phyloP scores from a whole-genome alignment of 1,140 invertebrate genomes.

The Chymomyza costata region DNA sequence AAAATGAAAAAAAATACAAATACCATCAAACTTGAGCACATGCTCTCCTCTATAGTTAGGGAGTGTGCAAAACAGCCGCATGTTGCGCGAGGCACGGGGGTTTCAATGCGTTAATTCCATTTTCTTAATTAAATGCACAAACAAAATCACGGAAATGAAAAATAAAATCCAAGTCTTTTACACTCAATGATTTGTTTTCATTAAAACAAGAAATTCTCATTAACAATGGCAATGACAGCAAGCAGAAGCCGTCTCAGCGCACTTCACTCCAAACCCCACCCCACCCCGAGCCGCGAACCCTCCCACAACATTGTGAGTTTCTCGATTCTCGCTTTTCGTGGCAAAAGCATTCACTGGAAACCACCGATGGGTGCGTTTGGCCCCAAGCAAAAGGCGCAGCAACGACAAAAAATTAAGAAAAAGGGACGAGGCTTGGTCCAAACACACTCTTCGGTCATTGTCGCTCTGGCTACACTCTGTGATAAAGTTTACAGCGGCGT shows the following conservation, averaged over 20 bases:
- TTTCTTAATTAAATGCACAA: conserved; percentile 74
- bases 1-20: conserved; percentile 18
- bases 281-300: no score
- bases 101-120: conserved; percentile 71
- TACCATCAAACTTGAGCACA: conserved; percentile 9
- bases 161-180: conserved; percentile 74
- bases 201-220: conserved; percentile 75
- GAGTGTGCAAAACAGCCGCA: no score
- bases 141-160: conserved; percentile 74
- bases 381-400: conserved; percentile 46
- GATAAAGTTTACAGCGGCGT: no score
- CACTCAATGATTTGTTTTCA: conserved; percentile 75
- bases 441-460: no score
- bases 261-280: no score
- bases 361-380: conserved; percentile 43
- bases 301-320: no score
- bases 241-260: conserved; percentile 29
- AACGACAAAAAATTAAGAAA: conserved; percentile 22
- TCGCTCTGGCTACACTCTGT: no score
- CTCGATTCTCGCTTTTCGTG: no score
- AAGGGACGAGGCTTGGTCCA: no score
- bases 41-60: no score
- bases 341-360: no score
- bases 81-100: not conserved
- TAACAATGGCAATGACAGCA: conserved; percentile 73